A percentile compares a stretch with the other conserved stretches of the same genome.
phyloP scores from a whole-genome alignment of 2,113 vertebrate species.

The Malurus alboscapulatus region DNA sequence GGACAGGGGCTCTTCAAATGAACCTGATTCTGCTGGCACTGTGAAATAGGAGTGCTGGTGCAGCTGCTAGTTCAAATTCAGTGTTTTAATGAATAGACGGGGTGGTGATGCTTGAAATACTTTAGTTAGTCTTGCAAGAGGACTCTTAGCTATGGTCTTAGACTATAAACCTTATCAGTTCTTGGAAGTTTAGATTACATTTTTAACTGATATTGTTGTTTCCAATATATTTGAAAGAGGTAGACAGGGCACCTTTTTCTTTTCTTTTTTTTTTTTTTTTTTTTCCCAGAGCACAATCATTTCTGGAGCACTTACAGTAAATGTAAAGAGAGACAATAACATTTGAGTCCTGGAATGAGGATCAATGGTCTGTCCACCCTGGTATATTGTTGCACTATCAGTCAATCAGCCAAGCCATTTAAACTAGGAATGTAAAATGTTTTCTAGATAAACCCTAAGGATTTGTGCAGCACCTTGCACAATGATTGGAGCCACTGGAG shows the following conservation, averaged over 20 bases:
- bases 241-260: not conserved
- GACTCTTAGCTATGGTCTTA: not conserved
- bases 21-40: not conserved
- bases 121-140: not conserved
- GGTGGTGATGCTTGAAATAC: not conserved
- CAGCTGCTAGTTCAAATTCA: not conserved
- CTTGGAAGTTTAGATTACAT: constrained; percentile 12
- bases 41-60: not conserved
- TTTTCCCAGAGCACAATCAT: not conserved
- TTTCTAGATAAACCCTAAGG: constrained; percentile 29
- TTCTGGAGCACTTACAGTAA: constrained; percentile 56
- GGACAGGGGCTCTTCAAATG: not conserved
- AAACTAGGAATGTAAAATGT: constrained; percentile 36
- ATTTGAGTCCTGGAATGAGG: constrained; percentile 8
- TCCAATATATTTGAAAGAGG: not conserved
- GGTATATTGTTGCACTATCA: constrained; percentile 30
- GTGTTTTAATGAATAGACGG: not conserved
- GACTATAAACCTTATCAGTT: not conserved
- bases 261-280: not conserved
- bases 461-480: constrained; percentile 4
- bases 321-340: constrained; percentile 15
- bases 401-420: constrained; percentile 25
- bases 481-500: not conserved
- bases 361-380: not conserved
- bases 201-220: not conserved